Percentiles rank a stretch among this genome's conserved stretches.
These are phyloP conservation scores for cattle (Bos taurus) DNA, from an alignment of 2,113 vertebrate genomes.

Conservation along the genomic window ARS-UCD2.0 NC_037357.1:4982001-4982500, in stretches of 20 bases:
- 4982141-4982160: neutral
- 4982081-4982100: neutral
- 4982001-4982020: neutral
- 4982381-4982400: neutral
- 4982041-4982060: neutral
- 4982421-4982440: neutral
- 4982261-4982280: conserved; percentile 26
- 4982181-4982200: neutral
- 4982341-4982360: conserved; percentile 5
- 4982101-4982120: neutral
- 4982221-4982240: neutral
- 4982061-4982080: conserved; percentile 7
- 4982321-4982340: neutral
- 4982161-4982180: conserved; percentile 18
- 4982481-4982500: neutral
- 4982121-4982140: neutral
- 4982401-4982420: neutral
- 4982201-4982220: neutral
- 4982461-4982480: neutral
- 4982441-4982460: neutral
- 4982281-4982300: neutral
- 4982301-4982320: conserved; percentile 9
- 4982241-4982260: neutral
- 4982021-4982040: neutral
- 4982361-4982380: neutral